Evolutionary conservation across 2,113 vertebrate species (phyloP), one percentile per base, ranked within the genome.

Genomic region (Synchiropus splendidus): DNA sequence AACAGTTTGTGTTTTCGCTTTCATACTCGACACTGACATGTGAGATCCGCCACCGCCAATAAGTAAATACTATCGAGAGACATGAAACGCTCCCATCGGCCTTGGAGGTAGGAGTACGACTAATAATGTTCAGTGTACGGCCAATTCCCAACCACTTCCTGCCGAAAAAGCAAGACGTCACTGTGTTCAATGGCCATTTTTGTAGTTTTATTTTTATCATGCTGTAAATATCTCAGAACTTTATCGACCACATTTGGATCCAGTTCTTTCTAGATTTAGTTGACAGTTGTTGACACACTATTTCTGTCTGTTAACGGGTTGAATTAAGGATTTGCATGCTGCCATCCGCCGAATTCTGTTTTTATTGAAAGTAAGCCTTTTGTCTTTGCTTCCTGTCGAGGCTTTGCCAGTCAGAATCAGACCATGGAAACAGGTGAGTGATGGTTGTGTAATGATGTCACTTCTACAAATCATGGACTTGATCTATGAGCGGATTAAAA

Each of bases 251-350:
- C 64, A 48, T 69, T 57, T 59, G 61, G 61, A 42, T 81, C 48
- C 61, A 75, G 74, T 76, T 58, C 56, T 77, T 82, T 82, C 67
- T 74, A 78, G 75, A 61, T 77, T 79, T 75, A 69, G 70, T 76
- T 80, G 50, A 58, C 67, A 58, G 53, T 75, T 58, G 72, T 74
- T 40, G 64, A 54, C 67, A 61, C 64, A 58, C 61, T 74, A 42
- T 76, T 83, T 83, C 65, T 78, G 72, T 79, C 74, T 79, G 70
- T 79, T 74, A 54, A 54, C 67, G 70, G 78, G 64, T 78, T 75
- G 76, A 77, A 76, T 76, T 76, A 76, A 78, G 74, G 70, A 78
- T 76, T 81, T 83, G 80, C 80, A 83, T 83, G 80, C 76, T 62
- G 60, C 76, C 76, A 81, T 74, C 78, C 21, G 72, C 74, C 21